Base-by-base conservation (phyloP, 2,888 invertebrate species). In the Ormyrus pomaceus region DNA sequence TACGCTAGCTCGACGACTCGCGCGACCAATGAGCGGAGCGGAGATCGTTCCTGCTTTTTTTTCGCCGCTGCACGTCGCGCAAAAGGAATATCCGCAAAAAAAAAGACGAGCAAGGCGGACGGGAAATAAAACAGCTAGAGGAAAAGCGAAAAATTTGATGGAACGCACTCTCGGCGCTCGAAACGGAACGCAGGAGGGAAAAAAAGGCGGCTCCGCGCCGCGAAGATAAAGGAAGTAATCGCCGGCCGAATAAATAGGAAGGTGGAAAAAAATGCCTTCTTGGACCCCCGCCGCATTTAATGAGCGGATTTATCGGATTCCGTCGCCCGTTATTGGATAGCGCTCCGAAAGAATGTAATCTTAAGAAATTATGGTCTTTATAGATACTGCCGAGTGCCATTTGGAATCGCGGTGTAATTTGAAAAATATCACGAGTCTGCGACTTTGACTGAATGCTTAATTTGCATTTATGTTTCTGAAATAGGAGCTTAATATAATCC, bases 121-220 rank as follows among this genome's bases (percentile, higher is more conserved):
- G 34, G 34, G 13, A 65, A 75, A 53, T 55, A 64, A 51, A 73
- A 64, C 13, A 19, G 58, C 34, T 13, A 56, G 53, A 74, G 74
- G 11, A 50, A 71, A 73, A 78, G 73, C 48, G 76, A 66, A 58
- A 74, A 76, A 77, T 81, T 81, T 72, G 68, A 74, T 66, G 69
- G 19, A 72, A 72, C 46, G 48, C 55, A 50, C 19, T 34, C 34
- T 71, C 51, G 19, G 0, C 34, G 8, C 19, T 34, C 3, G 10
- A 51, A 71, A 59, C 19, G 19, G 13, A 58, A 69, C 13, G 45
- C 7, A 13, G 8, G 9, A 48, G 45, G 58, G 5, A 10, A 10
- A 6, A n/a, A 58, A n/a, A 58, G 8, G 11, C 19, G 34, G 34
- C 34, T 34, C 34, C 2, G 34, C 58, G 13, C 58, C 10, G 34